Evolutionary conservation across 2,888 invertebrate genomes (phyloP).

Genomic region (Phengaris arion): DNA sequence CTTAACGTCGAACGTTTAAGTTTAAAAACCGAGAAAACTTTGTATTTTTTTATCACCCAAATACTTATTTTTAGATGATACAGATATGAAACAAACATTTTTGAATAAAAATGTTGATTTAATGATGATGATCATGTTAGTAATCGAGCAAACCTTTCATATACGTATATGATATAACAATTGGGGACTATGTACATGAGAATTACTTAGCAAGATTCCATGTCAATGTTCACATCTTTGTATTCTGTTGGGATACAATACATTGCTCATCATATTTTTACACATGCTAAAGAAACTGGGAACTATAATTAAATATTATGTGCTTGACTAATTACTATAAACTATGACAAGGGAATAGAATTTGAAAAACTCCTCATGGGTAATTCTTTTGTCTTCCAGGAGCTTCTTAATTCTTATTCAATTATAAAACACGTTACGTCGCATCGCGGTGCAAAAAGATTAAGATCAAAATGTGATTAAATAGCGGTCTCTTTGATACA

Average conservation of each 20-base stretch:
- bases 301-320: background rate
- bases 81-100: too few species aligned
- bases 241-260: conserved; percentile 60
- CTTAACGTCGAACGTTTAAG: too few species aligned
- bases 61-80: too few species aligned
- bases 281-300: background rate
- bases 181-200: background rate
- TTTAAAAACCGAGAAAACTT: too few species aligned
- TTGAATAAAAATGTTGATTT: too few species aligned
- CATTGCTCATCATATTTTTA: conserved; percentile 63
- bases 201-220: background rate
- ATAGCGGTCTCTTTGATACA: conserved; percentile 38
- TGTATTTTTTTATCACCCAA: too few species aligned
- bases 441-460: background rate
- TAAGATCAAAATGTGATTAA: conserved; percentile 6
- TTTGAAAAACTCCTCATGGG: too few species aligned
- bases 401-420: background rate
- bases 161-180: background rate
- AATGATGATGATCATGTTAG: too few species aligned
- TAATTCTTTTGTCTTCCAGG: background rate
- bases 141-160: background rate
- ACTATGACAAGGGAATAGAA: too few species aligned
- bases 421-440: background rate
- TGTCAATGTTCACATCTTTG: conserved; percentile 58
- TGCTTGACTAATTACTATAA: too few species aligned